These are phyloP conservation scores for Brachionus koreanus DNA, from an alignment of 1,140 invertebrate genomes.

Conservation along the genomic window DNA sequence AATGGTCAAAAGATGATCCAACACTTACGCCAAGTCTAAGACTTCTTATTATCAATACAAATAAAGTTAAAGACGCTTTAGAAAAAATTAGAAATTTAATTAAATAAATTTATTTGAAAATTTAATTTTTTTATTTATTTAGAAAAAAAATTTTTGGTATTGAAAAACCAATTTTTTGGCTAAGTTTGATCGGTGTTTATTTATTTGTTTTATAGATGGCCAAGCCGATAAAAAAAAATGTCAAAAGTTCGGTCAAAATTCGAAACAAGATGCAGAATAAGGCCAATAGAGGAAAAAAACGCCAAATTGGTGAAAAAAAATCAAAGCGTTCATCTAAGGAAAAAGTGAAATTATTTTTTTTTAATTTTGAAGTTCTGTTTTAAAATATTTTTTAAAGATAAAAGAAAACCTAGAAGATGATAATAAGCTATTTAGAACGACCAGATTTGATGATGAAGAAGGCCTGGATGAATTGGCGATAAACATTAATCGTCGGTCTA, in stretches of 20 bases:
- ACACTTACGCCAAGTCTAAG: neutral
- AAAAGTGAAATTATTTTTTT: neutral
- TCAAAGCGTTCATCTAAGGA: neutral
- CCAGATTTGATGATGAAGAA: neutral
- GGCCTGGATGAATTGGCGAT: neutral
- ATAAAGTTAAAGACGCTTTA: conserved; percentile 20
- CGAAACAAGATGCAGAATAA: conserved; percentile 24
- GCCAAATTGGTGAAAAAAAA: neutral
- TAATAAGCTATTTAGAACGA: conserved; percentile 19
- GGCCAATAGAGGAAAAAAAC: neutral
- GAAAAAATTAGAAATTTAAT: conserved; percentile 37
- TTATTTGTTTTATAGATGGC: conserved; percentile 5
- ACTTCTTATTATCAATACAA: neutral
- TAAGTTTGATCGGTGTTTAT: neutral
- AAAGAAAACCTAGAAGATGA: neutral
- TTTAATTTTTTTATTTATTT: neutral
- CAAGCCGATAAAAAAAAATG: conserved; percentile 24
- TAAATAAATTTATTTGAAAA: conserved; percentile 38
- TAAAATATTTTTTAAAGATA: neutral
- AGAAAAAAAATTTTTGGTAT: neutral
- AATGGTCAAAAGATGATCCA: conserved; percentile 36
- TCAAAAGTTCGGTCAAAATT: conserved; percentile 30
- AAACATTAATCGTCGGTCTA: neutral
- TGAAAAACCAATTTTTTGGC: conserved; percentile 12
- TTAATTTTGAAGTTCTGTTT: neutral